phyloP scores from a whole-genome alignment of 2,888 invertebrate species.

The Cataglyphis albicans region DNA sequence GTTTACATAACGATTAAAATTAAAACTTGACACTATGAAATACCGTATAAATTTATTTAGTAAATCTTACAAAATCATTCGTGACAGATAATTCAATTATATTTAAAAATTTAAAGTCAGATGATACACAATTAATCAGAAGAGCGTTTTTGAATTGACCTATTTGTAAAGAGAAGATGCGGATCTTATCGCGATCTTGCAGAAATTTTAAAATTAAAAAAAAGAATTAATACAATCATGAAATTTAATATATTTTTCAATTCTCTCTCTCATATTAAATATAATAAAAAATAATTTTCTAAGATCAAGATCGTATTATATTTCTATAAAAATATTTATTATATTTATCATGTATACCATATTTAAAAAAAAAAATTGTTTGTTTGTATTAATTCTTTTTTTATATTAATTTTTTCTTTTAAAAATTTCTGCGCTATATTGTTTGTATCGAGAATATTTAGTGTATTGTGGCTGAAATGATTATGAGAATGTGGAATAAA shows the following conservation, averaged over 20 bases:
- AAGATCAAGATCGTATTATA: background rate
- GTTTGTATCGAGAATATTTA: background rate
- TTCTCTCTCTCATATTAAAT: background rate
- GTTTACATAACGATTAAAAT: background rate
- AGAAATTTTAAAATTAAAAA: conserved; percentile 1
- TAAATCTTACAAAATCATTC: background rate
- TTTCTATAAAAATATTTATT: background rate
- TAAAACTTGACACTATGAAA: background rate
- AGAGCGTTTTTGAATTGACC: background rate
- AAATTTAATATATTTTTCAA: background rate
- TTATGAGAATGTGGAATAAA: conserved; percentile 24
- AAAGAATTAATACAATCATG: background rate
- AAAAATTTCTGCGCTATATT: background rate
- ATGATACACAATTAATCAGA: conserved; percentile 2
- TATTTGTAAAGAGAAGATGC: background rate
- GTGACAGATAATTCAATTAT: background rate
- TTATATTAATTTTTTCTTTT: background rate
- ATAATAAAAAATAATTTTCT: background rate
- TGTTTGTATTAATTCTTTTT: background rate
- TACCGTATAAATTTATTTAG: background rate
- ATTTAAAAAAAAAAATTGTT: background rate
- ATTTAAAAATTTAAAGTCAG: background rate
- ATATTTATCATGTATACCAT: background rate
- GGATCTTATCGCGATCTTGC: background rate
- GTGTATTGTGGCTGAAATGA: background rate